Percentiles rank a stretch among this genome's conserved stretches.
Evolutionary conservation across 2,113 vertebrate genomes (phyloP).

Genomic region (Macheiramphus alcinus): DNA sequence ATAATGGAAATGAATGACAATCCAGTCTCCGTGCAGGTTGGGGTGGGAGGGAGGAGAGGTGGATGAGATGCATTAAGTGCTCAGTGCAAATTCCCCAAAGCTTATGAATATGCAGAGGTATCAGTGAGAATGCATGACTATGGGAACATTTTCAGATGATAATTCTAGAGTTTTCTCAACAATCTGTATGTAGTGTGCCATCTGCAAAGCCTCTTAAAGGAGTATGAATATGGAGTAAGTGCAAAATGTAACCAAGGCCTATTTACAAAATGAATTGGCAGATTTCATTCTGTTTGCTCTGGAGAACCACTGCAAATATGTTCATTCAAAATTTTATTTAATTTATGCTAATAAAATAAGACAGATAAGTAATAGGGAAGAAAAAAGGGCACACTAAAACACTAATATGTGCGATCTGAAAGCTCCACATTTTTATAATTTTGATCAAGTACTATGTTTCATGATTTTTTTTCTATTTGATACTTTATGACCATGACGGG

Average conservation of each 20-base stretch:
- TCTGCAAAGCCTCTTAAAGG: constrained; percentile 60
- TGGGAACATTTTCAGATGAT: not conserved
- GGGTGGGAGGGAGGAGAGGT: not conserved
- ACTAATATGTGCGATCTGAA: not conserved
- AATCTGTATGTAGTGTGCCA: constrained; percentile 7
- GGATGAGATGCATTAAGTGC: not conserved
- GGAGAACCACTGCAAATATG: constrained; percentile 54
- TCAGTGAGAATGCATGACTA: not conserved
- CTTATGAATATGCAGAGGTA: constrained; percentile 12
- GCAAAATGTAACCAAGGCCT: not conserved
- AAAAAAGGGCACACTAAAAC: not conserved
- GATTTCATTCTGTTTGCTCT: constrained; percentile 46
- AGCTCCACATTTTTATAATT: not conserved
- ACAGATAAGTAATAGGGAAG: not conserved
- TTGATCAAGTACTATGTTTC: not conserved
- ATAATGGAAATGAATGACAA: not conserved
- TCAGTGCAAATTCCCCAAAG: not conserved
- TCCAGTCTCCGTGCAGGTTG: not conserved
- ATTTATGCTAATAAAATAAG: constrained; percentile 55
- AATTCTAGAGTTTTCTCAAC: constrained; percentile 33
- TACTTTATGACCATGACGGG: not conserved
- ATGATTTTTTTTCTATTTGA: not conserved
- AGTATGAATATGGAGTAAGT: constrained; percentile 44
- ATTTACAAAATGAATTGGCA: constrained; percentile 67
- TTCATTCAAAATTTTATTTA: constrained; percentile 48